Evolutionary conservation across 2,113 vertebrate genomes (phyloP), one percentile per base, ranked within the genome.

Genomic region (Erpornis zantholeuca): DNA sequence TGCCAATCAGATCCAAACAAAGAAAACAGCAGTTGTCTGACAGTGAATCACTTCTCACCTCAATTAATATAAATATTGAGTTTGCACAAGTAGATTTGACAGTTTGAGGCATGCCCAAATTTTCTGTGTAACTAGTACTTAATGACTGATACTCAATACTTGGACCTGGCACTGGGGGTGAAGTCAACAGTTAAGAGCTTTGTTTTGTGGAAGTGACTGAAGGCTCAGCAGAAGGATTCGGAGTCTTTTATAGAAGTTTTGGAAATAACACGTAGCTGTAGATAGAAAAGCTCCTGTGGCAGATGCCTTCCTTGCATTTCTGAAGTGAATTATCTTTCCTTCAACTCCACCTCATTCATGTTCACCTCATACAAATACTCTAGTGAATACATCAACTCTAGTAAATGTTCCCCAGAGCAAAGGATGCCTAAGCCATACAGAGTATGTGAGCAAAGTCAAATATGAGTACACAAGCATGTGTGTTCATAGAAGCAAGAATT

Each of bases 41-140:
- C 82, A 66, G 50, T 93, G 92, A 97, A 97, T 96, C 95, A 97
- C 94, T 96, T 92, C 94, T 92, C 86, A 93, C 78, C 71, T 96
- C 92, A 83, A 92, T 92, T 97, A 90, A 91, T 91, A 86, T 49
- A 75, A 94, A 94, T 89, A 97, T 54, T 85, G 70, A 89, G 72
- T 82, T 95, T 96, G 90, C 86, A 86, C 93, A 96, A 92, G 81
- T 25, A 96, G 79, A 84, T 70, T 68, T 90, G 92, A 81, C 96
- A 96, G 86, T 93, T 84, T 91, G 92, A 96, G 96, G 63, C 95
- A 96, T 96, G 94, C 93, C 93, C 72, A 84, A 61, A 86, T 96
- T 91, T 92, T 96, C 92, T 85, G 36, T 92, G 69, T 89, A 94
- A 90, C 53, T 54, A 90, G 47, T 59, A 61, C 40, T 82, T 90